Evolutionary conservation across 2,888 invertebrate species (phyloP), one percentile per base, ranked within the genome.

Genomic region (Apotomis betuletana): DNA sequence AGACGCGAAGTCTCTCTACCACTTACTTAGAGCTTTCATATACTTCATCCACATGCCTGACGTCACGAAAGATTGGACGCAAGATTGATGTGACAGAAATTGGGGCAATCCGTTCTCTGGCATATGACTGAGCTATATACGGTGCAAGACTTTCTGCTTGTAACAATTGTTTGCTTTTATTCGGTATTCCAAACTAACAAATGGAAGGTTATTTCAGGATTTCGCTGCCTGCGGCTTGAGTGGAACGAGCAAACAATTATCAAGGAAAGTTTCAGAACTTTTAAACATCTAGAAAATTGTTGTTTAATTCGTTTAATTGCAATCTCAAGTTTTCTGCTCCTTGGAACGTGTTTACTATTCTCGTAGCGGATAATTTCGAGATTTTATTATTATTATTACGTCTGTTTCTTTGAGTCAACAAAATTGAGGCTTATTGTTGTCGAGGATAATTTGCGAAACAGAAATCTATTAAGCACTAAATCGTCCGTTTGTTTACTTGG

Each of bases 1-100:
- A 83, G 85, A 84, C 82, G 86, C 82, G 80, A 80, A 86, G 87
- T 85, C 87, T 86, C 87, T 88, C 86, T 86, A 85, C 85, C 86
- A 89, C 90, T 90, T 87, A 87, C 87, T 89, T 88, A 87, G 83
- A 81, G 80, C 80, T 85, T 83, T 82, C 81, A 83, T 81, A 80
- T 81, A 78, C 78, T 78, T 74, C 77, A 75, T 79, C 80, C 79
- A 80, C 75, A 77, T 72, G 75, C 71, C 74, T 75, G 73, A 74
- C 74, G 68, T 69, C 69, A 76, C 69, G 61, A 76, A 75, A 75
- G 77, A 80, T 81, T 77, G 72, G 62, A 54, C 67, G 68, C 72
- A 62, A 68, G 67, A 72, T 72, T 72, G 72, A 68, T 72, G 68
- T 68, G 63, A 44, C 68, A 58, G 59, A 62, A 72, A 72, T 72